These are phyloP conservation scores for Gobio occitaniae DNA, from an alignment of 2,797 vertebrate species.

Conservation along the genomic window DNA sequence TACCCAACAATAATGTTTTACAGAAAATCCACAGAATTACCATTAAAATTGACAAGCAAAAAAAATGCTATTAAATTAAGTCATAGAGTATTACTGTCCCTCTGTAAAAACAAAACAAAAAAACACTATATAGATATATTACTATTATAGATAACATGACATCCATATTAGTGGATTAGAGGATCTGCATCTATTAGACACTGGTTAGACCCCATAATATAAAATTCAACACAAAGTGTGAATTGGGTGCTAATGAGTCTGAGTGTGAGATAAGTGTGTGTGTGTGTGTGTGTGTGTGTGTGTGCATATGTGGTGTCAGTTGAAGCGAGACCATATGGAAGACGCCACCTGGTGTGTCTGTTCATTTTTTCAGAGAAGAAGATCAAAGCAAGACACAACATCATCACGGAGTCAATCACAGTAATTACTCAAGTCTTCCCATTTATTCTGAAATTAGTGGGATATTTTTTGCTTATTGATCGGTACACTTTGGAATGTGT, in stretches of 20 bases:
- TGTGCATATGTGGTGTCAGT: conserved; percentile 28
- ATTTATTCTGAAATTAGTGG: conserved; percentile 21
- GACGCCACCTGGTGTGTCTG: conserved; percentile 52
- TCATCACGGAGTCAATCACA: conserved; percentile 29
- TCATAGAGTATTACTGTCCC: background rate
- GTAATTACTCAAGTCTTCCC: conserved; percentile 49
- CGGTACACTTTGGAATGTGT: conserved; percentile 22
- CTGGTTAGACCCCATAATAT: conserved; percentile 9
- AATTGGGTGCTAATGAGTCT: conserved; percentile 47
- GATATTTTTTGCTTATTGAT: conserved; percentile 19
- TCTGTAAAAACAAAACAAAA: background rate
- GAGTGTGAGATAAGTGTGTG: conserved; percentile 43
- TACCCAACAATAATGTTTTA: background rate
- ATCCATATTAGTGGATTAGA: background rate
- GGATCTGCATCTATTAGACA: conserved; percentile 35
- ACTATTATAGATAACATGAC: background rate
- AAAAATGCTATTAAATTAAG: background rate
- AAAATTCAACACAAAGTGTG: conserved; percentile 16
- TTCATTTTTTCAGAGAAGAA: conserved; percentile 46
- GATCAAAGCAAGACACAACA: conserved; percentile 48
- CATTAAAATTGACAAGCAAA: background rate
- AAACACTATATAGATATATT: no score
- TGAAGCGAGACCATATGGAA: conserved; percentile 50
- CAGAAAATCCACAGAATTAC: background rate
- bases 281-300: conserved; percentile 34